phyloP scores from a whole-genome alignment of 2,113 vertebrate species.

The Notothenia rossii region DNA sequence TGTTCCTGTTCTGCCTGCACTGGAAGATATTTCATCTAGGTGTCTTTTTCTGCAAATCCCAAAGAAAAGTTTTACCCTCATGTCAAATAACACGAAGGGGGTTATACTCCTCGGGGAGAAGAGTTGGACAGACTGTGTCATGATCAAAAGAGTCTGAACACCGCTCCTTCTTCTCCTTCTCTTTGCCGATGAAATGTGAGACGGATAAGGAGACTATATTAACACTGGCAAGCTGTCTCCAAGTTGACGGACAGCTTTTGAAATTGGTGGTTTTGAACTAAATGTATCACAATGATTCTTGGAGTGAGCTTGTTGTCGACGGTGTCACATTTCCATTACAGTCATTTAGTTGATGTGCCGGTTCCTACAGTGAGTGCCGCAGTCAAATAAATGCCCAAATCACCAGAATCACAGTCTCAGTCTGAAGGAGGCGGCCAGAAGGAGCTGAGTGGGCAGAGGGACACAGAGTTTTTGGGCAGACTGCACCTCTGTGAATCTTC shows the following conservation, averaged over 20 bases:
- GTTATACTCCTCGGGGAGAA: background rate
- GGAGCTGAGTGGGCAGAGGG: conserved; percentile 47
- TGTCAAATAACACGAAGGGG: conserved; percentile 6
- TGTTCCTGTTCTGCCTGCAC: too few relatives aligned
- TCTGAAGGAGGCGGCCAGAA: conserved; percentile 46
- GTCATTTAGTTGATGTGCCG: conserved; percentile 49
- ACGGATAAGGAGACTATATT: conserved; percentile 48
- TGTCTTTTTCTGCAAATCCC: background rate
- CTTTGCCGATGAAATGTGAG: conserved; percentile 50
- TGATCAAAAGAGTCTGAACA: conserved; percentile 54
- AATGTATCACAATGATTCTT: conserved; percentile 55
- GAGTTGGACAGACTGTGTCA: conserved; percentile 40
- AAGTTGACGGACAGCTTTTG: conserved; percentile 63
- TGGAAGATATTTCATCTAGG: background rate
- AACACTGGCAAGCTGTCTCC: conserved; percentile 48
- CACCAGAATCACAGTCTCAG: conserved; percentile 23
- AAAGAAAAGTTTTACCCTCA: conserved; percentile 32
- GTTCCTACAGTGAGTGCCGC: conserved; percentile 29
- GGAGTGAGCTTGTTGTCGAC: conserved; percentile 44
- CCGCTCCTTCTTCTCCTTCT: conserved; percentile 23
- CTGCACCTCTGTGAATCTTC: conserved; percentile 36
- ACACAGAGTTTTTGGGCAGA: conserved; percentile 39
- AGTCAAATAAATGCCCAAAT: conserved; percentile 57
- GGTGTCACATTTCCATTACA: conserved; percentile 52
- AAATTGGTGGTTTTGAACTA: conserved; percentile 54